Evolutionary conservation across 1,140 invertebrate species (phyloP).

Genomic region (Musca vetustissima): DNA sequence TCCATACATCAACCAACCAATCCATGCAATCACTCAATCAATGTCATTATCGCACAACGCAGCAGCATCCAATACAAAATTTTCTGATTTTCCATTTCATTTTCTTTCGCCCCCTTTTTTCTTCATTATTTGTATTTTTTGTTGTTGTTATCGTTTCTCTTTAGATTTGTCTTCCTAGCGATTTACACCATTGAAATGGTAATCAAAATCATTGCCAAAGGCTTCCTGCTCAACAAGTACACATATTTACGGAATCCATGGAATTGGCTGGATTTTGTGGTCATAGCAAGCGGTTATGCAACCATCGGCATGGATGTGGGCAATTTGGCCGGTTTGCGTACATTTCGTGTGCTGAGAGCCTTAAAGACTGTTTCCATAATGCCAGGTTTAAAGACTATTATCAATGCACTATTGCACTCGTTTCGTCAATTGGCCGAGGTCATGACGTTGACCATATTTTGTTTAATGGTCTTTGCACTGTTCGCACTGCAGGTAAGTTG

Average conservation of each 20-base stretch:
- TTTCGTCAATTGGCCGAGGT: slow-evolving; percentile 94
- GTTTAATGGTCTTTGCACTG: slow-evolving; percentile 93
- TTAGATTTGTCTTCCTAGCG: slow-evolving; percentile 90
- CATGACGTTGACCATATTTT: slow-evolving; percentile 93
- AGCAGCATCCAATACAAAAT: not conserved
- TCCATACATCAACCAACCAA: not conserved
- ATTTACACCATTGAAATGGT: slow-evolving; percentile 96
- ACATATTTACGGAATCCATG: slow-evolving; percentile 95
- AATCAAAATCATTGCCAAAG: slow-evolving; percentile 92
- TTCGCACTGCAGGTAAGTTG: slow-evolving; percentile 77
- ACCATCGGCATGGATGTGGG: slow-evolving; percentile 87
- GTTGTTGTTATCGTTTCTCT: slow-evolving; percentile 32
- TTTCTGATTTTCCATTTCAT: not conserved
- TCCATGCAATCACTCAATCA: no score
- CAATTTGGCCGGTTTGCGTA: slow-evolving; percentile 87
- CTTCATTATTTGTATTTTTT: no score
- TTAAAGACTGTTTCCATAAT: slow-evolving; percentile 96
- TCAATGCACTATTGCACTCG: slow-evolving; percentile 92
- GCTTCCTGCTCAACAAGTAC: slow-evolving; percentile 93
- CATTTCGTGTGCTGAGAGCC: slow-evolving; percentile 90
- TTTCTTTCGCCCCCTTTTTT: no score
- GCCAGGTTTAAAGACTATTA: slow-evolving; percentile 95
- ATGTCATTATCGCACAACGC: not conserved
- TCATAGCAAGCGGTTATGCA: slow-evolving; percentile 90
- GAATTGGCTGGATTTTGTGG: slow-evolving; percentile 97